Base-by-base conservation (phyloP, 2,797 vertebrate species). In the Enteromius treurensis region DNA sequence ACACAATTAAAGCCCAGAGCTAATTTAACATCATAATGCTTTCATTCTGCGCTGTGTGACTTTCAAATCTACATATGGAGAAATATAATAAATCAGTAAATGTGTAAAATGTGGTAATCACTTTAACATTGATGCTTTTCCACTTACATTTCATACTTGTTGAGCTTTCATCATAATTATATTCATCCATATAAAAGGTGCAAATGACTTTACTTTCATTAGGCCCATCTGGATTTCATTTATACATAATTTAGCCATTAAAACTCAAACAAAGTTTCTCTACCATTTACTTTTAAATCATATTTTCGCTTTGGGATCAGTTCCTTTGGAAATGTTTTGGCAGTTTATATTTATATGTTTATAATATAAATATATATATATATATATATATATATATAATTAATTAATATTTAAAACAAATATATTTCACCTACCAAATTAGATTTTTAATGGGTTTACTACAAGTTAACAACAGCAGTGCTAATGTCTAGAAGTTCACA, bases 161-260 rank as follows among this genome's bases (percentile, higher is more conserved):
- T 15, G 17, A 73, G 26, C 23, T 49, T 51, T 32, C 49, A 74
- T 74, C 29, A 75, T 55, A 37, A 75, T 55, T 55, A 75, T 9
- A 37, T 34, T 37, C 29, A 37, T 51, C 32, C 21, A 37, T 37
- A 55, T 21, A 75, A 15, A 75, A 75, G 11, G 32, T 37, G 73
- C 13, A 55, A 55, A 75, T 40, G 0, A 55, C 13, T 40, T 75
- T 55, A 75, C 29, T 75, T 55, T 75, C 19, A 75, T 75, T 55
- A 55, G 73, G 51, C 13, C 73, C 32, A 55, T 75, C 51, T 75
- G 73, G 73, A 55, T 37, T 75, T 55, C 29, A 37, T 75, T 75
- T 37, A 37, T n/a, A 55, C 51, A 17, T 58, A 2, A 75, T 55
- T 58, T 37, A 55, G 3, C 19, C 51, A 75, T 75, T 75, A 37